Evolutionary conservation across 2,113 vertebrate genomes (phyloP).

Genomic region (Pandion haliaetus): DNA sequence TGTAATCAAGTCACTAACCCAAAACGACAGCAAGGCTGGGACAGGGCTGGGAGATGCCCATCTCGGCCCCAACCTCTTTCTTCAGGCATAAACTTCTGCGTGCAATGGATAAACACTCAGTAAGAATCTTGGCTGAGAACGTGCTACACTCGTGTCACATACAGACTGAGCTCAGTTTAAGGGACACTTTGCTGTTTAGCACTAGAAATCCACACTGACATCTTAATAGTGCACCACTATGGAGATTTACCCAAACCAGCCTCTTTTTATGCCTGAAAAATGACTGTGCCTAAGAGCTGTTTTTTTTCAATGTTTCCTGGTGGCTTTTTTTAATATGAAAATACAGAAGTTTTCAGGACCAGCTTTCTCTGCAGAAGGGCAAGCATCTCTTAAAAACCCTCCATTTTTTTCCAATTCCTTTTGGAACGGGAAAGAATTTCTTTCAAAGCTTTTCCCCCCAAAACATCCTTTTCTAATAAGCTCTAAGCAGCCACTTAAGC

Average conservation of each 20-base stretch:
- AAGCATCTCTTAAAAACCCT: background rate
- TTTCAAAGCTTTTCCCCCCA: background rate
- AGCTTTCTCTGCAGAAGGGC: background rate
- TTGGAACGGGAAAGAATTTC: background rate
- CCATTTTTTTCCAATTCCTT: background rate
- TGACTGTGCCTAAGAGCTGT: fast-evolving
- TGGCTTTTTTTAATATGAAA: background rate
- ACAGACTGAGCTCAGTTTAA: background rate
- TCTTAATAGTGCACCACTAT: fast-evolving
- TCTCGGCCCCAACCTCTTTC: background rate
- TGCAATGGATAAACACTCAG: fast-evolving
- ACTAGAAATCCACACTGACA: fast-evolving
- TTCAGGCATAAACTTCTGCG: background rate
- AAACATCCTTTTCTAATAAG: background rate
- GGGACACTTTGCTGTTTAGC: background rate
- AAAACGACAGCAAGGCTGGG: fast-evolving
- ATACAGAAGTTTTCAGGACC: background rate
- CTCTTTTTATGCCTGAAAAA: background rate
- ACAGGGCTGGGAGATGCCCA: background rate
- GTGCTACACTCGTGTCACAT: fast-evolving
- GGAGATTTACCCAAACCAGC: background rate
- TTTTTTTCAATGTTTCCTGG: background rate
- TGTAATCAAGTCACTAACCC: fast-evolving
- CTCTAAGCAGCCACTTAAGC: background rate
- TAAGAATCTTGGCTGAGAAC: background rate